These are phyloP conservation scores for Esox masquinongy DNA, from an alignment of 2,797 vertebrate genomes.

Conservation along the genomic window DNA sequence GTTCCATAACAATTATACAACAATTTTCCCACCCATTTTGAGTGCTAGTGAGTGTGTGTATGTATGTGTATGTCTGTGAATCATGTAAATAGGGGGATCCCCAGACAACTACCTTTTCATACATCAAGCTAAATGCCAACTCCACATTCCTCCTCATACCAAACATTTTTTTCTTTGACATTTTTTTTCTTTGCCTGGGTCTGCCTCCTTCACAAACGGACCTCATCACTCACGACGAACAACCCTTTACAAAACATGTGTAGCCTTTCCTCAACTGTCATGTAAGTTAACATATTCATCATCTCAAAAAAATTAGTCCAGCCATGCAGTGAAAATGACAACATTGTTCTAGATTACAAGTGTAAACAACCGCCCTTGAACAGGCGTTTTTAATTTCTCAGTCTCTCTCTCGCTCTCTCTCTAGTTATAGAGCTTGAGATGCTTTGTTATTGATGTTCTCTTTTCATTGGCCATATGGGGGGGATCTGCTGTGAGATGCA, in stretches of 20 bases:
- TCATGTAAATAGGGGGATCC: not conserved
- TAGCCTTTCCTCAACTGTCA: not conserved
- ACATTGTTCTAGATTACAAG: not conserved
- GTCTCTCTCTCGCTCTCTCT: constrained; percentile 31
- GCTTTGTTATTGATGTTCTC: constrained; percentile 64
- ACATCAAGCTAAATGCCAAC: not conserved
- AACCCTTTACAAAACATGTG: not conserved
- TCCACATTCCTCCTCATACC: not conserved
- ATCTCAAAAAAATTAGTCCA: not conserved
- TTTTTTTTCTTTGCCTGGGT: no score
- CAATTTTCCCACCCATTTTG: not conserved
- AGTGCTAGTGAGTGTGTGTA: not conserved
- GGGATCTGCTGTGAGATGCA: constrained; percentile 40
- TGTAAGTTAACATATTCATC: not conserved
- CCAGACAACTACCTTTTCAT: not conserved
- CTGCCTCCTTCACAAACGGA: not conserved
- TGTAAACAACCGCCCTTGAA: not conserved
- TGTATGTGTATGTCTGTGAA: not conserved
- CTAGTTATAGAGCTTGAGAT: constrained; percentile 39
- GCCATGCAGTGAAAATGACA: not conserved
- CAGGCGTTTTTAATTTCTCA: constrained; percentile 13
- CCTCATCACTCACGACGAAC: not conserved
- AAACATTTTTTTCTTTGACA: no score
- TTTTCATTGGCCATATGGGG: constrained; percentile 57
- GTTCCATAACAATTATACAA: constrained; percentile 9